A percentile compares a stretch with the other conserved stretches of the same genome.
Evolutionary conservation across 2,113 vertebrate genomes (phyloP).

Genomic region (Pyrgilauda ruficollis): DNA sequence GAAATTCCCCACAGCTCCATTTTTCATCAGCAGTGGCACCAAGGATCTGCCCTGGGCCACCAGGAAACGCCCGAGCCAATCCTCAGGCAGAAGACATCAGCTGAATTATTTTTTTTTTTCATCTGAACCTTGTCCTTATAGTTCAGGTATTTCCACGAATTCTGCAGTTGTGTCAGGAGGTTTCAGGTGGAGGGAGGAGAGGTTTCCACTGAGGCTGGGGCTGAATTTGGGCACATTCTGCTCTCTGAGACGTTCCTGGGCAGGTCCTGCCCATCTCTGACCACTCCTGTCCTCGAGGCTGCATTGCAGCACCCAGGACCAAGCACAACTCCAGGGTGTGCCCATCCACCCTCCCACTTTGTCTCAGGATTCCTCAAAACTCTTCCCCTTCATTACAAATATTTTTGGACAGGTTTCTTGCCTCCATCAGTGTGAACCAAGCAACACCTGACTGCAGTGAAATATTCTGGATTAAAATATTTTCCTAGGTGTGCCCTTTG

Average conservation of each 20-base stretch:
- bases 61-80: not conserved
- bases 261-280: not conserved
- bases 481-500: not conserved
- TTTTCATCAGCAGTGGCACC: not conserved
- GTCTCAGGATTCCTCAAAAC: not conserved
- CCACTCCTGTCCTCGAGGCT: not conserved
- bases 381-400: not conserved
- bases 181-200: not conserved
- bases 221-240: not conserved
- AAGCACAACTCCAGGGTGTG: rapidly evolving
- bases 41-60: not conserved
- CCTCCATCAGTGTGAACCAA: not conserved
- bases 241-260: not conserved
- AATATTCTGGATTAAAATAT: not conserved
- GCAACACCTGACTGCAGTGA: not conserved
- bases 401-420: not conserved
- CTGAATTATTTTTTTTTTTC: not conserved
- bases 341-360: rapidly evolving
- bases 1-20: not conserved
- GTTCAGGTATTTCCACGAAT: not conserved
- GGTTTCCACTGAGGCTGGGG: not conserved
- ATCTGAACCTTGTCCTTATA: not conserved
- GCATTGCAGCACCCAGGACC: rapidly evolving
- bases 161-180: not conserved
- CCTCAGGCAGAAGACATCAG: not conserved